Percentiles rank a stretch among this genome's conserved stretches.
Conservation (phyloP, 2,113 vertebrate species). For the Phyllostomus discolor region DNA sequence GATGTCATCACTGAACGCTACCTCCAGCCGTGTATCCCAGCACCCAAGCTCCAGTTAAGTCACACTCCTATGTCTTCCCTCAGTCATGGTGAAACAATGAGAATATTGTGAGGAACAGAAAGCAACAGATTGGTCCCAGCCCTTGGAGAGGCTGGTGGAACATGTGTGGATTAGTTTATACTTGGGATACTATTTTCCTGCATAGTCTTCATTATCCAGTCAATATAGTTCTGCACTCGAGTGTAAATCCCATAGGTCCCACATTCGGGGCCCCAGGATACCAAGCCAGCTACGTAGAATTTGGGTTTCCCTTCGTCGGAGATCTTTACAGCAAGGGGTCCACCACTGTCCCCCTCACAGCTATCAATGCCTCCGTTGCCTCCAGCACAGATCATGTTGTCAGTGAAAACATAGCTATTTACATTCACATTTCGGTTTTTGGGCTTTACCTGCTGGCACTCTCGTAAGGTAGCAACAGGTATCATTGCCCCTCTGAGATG, state of each 20-base stretch:
- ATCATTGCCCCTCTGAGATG: conserved; percentile 70
- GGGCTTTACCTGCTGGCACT: conserved; percentile 61
- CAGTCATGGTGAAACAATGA: not conserved
- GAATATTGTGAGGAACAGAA: not conserved
- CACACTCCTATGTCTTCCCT: not conserved
- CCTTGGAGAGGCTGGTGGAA: not conserved
- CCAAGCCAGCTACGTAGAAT: conserved; percentile 82
- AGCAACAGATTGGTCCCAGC: not conserved
- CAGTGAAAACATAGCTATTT: conserved; percentile 72
- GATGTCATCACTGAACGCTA: not conserved
- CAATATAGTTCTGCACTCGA: conserved; percentile 87
- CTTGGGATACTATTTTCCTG: not conserved
- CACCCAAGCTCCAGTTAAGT: not conserved
- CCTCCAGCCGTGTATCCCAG: not conserved
- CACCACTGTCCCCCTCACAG: conserved; percentile 89
- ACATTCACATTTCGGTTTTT: not conserved
- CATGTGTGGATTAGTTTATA: not conserved
- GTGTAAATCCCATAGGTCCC: conserved; percentile 90
- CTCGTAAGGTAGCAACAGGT: conserved; percentile 62
- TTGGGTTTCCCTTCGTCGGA: conserved; percentile 35
- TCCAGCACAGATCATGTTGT: conserved; percentile 96
- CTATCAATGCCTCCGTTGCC: conserved; percentile 79
- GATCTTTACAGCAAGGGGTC: conserved; percentile 82
- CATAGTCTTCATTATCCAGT: conserved; percentile 90
- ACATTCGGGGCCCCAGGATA: conserved; percentile 92